Percentiles rank a stretch among this genome's conserved stretches.
Evolutionary conservation across 2,888 invertebrate species (phyloP).

Genomic region (Clunio marinus): DNA sequence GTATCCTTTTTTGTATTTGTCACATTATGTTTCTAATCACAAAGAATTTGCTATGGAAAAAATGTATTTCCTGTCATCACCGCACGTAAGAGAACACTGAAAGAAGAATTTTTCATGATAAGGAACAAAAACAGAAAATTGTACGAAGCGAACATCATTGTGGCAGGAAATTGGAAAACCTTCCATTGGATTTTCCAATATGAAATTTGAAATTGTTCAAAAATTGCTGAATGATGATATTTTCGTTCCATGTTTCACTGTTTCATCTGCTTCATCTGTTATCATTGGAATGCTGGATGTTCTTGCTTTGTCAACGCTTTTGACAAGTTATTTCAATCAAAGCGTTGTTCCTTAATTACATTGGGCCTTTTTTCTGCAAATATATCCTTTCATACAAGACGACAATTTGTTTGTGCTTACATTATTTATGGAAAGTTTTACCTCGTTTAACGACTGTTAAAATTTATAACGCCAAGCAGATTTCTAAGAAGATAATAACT

Average conservation of each 20-base stretch:
- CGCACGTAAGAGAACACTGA: not conserved
- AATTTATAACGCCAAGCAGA: too few species aligned
- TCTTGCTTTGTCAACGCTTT: not conserved
- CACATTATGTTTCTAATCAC: not conserved
- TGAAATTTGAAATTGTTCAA: not conserved
- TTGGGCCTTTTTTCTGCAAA: too few species aligned
- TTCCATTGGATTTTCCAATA: not conserved
- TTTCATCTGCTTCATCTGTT: not conserved
- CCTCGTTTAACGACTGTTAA: too few species aligned
- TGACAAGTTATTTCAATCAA: too few species aligned
- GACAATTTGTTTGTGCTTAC: too few species aligned
- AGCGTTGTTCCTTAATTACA: too few species aligned
- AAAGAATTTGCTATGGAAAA: not conserved
- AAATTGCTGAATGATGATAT: not conserved
- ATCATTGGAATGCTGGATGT: not conserved
- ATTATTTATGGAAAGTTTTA: too few species aligned
- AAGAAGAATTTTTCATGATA: not conserved
- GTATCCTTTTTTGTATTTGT: not conserved
- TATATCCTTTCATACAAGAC: too few species aligned
- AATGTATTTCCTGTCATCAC: not conserved
- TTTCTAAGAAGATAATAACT: too few species aligned
- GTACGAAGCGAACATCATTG: not conserved
- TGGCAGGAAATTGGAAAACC: constrained; percentile 6
- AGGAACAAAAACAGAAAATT: not conserved
- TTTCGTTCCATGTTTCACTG: not conserved